A percentile compares a stretch with the other conserved stretches of the same genome.
These are phyloP conservation scores for Vanessa cardui DNA, from an alignment of 2,888 invertebrate genomes.

Conservation along the genomic window DNA sequence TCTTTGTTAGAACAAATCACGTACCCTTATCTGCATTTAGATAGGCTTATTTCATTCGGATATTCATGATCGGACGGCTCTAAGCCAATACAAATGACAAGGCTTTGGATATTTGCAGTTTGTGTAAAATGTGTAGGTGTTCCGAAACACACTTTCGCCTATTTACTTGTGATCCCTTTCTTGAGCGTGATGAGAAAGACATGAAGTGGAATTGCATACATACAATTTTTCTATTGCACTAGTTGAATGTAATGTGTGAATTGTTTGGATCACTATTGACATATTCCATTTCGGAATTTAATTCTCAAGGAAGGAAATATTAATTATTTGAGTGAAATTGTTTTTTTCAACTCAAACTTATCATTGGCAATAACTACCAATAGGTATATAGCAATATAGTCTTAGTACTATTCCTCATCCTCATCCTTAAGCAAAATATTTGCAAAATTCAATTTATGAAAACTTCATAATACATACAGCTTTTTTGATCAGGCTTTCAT, in stretches of 20 bases:
- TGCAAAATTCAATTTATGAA: no score
- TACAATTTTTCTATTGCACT: not conserved
- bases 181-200: not conserved
- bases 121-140: constrained; percentile 5
- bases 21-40: constrained; percentile 32
- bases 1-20: constrained; percentile 26
- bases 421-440: no score
- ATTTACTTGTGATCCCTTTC: not conserved
- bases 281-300: no score
- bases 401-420: no score
- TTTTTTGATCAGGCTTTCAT: not conserved
- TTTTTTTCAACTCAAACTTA: no score
- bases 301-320: no score
- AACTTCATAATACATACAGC: no score
- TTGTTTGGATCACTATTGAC: no score
- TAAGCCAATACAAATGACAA: constrained; percentile 21
- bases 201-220: not conserved
- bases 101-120: constrained; percentile 21
- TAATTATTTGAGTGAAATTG: no score
- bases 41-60: constrained; percentile 31
- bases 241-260: no score
- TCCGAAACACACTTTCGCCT: not conserved
- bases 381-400: no score
- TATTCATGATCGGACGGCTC: constrained; percentile 23
- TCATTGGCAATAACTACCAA: no score